phyloP scores from a whole-genome alignment of 2,113 vertebrate genomes.

The Rhombomys opimus region DNA sequence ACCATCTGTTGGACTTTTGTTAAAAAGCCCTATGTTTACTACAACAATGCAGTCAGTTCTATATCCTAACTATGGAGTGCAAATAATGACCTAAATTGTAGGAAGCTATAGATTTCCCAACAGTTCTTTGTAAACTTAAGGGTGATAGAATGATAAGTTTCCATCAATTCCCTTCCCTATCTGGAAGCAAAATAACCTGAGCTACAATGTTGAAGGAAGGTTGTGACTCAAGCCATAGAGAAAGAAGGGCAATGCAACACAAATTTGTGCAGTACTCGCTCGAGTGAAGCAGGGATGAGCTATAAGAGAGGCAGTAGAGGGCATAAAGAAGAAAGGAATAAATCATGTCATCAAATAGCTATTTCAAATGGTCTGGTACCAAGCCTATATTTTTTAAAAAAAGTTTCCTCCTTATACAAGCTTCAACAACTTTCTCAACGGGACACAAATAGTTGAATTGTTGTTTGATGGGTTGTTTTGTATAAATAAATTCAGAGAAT shows the following conservation, averaged over 20 bases:
- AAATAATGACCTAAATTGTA: background rate
- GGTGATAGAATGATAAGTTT: background rate
- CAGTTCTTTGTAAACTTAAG: background rate
- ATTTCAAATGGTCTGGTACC: background rate
- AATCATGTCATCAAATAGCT: background rate
- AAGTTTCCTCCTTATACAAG: background rate
- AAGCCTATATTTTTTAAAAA: background rate
- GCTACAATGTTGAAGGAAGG: background rate
- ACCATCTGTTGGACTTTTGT: background rate
- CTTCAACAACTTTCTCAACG: background rate
- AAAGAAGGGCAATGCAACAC: background rate
- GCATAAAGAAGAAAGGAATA: background rate
- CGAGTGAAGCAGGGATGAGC: background rate
- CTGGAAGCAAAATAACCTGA: background rate
- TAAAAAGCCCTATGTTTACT: background rate
- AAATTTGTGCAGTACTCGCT: background rate
- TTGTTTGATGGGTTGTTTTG: background rate
- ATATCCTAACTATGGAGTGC: background rate
- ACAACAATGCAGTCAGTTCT: background rate
- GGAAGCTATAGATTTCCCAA: background rate
- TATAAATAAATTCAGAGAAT: conserved; percentile 46
- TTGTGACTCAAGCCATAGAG: background rate
- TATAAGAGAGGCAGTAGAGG: background rate
- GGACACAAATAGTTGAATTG: background rate
- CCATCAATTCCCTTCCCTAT: background rate